phyloP scores from a whole-genome alignment of 1,140 invertebrate species.

The Lysiphlebus fabarum region DNA sequence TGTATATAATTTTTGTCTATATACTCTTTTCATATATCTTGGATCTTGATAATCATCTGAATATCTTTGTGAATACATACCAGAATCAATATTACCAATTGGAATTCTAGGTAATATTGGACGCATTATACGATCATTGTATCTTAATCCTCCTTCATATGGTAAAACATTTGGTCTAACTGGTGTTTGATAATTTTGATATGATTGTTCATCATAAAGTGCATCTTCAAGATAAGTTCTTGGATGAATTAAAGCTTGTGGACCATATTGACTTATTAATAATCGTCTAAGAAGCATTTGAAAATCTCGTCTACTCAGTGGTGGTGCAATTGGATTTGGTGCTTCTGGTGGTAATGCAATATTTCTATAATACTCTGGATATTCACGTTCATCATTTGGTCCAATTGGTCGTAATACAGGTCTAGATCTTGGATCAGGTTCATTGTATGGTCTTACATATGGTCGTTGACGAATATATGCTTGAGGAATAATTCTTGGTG shows the following conservation, averaged over 20 bases:
- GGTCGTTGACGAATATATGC: constrained; percentile 35
- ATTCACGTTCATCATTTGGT: constrained; percentile 41
- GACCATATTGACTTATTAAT: constrained; percentile 48
- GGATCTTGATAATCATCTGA: constrained; percentile 56
- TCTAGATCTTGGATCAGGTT: constrained; percentile 23
- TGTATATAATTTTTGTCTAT: constrained; percentile 48
- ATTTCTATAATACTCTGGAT: constrained; percentile 44
- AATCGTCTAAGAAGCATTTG: constrained; percentile 44
- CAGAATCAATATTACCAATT: background rate
- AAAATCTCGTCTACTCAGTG: constrained; percentile 49
- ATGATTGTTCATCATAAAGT: constrained; percentile 49
- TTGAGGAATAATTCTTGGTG: constrained; percentile 29
- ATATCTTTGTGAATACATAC: constrained; percentile 36
- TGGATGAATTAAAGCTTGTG: constrained; percentile 47
- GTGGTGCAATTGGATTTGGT: constrained; percentile 45
- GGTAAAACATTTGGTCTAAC: constrained; percentile 42
- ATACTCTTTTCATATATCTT: constrained; percentile 45
- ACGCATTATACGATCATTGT: constrained; percentile 47
- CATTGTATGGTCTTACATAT: background rate
- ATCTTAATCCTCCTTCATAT: constrained; percentile 47
- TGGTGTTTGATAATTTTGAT: constrained; percentile 44
- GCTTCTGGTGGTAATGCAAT: constrained; percentile 47
- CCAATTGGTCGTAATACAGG: constrained; percentile 33
- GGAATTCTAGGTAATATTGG: constrained; percentile 3
- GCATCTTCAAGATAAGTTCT: constrained; percentile 50